phyloP scores from a whole-genome alignment of 2,888 invertebrate species.

The Geophilus truncorum region DNA sequence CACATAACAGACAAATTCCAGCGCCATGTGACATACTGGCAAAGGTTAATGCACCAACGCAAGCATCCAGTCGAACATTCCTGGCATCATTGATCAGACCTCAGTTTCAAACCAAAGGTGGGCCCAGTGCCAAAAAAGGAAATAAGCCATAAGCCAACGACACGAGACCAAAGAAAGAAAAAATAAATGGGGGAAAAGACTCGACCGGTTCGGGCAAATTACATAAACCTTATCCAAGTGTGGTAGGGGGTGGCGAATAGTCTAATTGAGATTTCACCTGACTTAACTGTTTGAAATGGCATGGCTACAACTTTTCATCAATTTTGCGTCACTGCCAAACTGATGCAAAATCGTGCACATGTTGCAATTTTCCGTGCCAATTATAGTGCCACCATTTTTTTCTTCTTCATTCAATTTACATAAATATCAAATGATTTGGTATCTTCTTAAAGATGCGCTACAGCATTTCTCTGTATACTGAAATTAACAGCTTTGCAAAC shows the following conservation, averaged over 20 bases:
- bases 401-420: background rate
- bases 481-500: no score
- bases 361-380: background rate
- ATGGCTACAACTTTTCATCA: background rate
- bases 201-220: background rate
- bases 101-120: conserved; percentile 1
- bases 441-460: no score
- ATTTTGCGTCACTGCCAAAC: background rate
- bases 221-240: background rate
- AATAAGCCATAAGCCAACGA: conserved; percentile 1
- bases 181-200: background rate
- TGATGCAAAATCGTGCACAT: background rate
- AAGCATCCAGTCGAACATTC: conserved; percentile 18
- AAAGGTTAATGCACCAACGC: conserved; percentile 25
- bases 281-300: background rate
- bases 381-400: background rate
- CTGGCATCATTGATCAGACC: conserved; percentile 27
- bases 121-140: conserved; percentile 21
- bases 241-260: background rate
- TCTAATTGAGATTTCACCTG: conserved; percentile 8
- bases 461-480: no score
- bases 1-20: conserved; percentile 19
- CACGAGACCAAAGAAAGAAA: background rate
- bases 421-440: no score
- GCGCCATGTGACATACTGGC: background rate